Percentiles rank a stretch among this genome's conserved stretches.
These are phyloP conservation scores for Cyrtodaria siliqua DNA, from an alignment of 2,888 invertebrate species.

Conservation along the genomic window DNA sequence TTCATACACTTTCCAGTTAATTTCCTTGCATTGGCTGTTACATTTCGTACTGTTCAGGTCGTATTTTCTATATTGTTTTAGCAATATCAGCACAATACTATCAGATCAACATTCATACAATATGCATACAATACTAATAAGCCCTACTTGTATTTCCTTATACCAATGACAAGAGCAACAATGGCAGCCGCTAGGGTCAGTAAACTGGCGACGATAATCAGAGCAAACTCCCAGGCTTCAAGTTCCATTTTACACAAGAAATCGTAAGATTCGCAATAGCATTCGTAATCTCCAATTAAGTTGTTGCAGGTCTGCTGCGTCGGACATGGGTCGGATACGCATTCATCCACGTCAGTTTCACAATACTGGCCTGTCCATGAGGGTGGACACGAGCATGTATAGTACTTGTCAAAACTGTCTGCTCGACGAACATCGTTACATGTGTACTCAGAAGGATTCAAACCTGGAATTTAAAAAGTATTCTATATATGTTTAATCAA, in stretches of 20 bases:
- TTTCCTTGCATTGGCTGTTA: too few relatives aligned
- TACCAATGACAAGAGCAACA: neutral
- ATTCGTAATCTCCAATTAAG: neutral
- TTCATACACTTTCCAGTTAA: too few relatives aligned
- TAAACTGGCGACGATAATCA: neutral
- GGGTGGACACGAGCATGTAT: slow-evolving; percentile 8
- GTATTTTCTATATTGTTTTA: too few relatives aligned
- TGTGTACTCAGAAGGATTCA: slow-evolving; percentile 15
- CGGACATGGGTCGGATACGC: neutral
- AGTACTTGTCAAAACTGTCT: slow-evolving; percentile 18
- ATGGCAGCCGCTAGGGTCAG: neutral
- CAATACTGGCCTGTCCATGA: slow-evolving; percentile 15
- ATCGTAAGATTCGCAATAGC: neutral
- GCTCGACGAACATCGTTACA: slow-evolving; percentile 14
- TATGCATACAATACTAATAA: too few relatives aligned
- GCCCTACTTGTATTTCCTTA: neutral
- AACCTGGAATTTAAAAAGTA: too few relatives aligned
- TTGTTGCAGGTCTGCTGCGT: neutral
- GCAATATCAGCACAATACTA: too few relatives aligned
- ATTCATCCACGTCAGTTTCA: slow-evolving; percentile 26
- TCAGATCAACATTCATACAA: too few relatives aligned
- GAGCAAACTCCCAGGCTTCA: neutral
- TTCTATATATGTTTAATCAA: too few relatives aligned
- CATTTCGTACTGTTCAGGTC: too few relatives aligned
- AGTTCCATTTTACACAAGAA: neutral